Conservation (phyloP, 2,797 vertebrate species). For the Protonibea diacanthus region DNA sequence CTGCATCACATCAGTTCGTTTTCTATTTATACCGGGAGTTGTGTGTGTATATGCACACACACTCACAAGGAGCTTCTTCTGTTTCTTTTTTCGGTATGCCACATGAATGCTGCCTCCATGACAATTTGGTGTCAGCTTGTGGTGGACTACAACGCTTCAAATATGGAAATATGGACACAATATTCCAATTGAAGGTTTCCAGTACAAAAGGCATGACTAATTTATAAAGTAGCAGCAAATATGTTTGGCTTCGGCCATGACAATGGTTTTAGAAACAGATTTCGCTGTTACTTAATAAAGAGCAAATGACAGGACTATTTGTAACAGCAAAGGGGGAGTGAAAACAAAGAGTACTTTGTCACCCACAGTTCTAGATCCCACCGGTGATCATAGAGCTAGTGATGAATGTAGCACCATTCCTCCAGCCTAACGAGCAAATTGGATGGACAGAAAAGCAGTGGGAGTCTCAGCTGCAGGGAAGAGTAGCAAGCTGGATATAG, state of each 20-base stretch:
- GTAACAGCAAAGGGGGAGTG: neutral
- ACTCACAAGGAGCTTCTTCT: too few species aligned
- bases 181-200: neutral
- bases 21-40: too few species aligned
- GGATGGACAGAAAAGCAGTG: conserved; percentile 4
- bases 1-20: too few species aligned
- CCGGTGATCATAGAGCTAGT: neutral
- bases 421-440: neutral
- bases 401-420: neutral
- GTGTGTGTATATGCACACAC: too few species aligned
- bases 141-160: too few species aligned
- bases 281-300: neutral
- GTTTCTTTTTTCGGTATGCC: too few species aligned
- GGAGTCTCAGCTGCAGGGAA: conserved; percentile 10
- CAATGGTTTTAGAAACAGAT: neutral
- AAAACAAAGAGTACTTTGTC: conserved; percentile 2
- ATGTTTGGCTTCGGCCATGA: neutral
- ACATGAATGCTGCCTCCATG: too few species aligned
- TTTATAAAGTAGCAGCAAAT: neutral
- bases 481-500: conserved; percentile 6
- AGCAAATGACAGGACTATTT: neutral
- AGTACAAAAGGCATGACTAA: neutral
- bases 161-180: too few species aligned
- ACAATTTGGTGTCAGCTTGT: too few species aligned
- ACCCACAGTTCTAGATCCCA: neutral